These are phyloP conservation scores for Lutra lutra DNA, from an alignment of 2,797 vertebrate species.

Conservation along the genomic window DNA sequence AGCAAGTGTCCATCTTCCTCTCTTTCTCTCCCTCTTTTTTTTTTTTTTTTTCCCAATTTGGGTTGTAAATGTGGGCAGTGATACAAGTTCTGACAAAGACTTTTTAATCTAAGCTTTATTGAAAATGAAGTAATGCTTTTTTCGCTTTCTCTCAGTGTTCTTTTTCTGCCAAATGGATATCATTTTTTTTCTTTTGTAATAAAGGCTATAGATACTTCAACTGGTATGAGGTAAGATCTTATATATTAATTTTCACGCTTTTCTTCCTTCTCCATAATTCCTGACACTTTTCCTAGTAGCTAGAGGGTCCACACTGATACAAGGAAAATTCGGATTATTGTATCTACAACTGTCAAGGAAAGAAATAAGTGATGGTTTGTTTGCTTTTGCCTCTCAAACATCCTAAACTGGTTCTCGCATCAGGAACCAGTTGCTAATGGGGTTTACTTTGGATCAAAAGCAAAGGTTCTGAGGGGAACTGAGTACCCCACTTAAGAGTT, in stretches of 20 bases:
- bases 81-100: not conserved
- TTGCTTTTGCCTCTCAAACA: not conserved
- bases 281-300: not conserved
- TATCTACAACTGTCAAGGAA: not conserved
- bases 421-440: not conserved
- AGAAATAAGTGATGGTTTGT: not conserved
- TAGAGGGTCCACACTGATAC: not conserved
- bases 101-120: not conserved
- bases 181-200: not conserved
- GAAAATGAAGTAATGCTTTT: slow-evolving; percentile 34
- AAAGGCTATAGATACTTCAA: not conserved
- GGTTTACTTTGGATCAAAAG: not conserved
- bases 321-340: not conserved
- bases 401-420: not conserved
- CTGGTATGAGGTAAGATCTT: not conserved
- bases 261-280: not conserved
- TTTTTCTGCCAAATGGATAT: not conserved
- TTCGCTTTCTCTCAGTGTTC: not conserved
- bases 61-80: not conserved
- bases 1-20: not conserved
- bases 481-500: not conserved
- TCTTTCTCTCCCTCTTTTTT: not conserved
- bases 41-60: not conserved
- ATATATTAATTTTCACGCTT: not conserved
- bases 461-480: not conserved